Evolutionary conservation across 2,113 vertebrate genomes (phyloP).

Genomic region (Urocolius indicus): DNA sequence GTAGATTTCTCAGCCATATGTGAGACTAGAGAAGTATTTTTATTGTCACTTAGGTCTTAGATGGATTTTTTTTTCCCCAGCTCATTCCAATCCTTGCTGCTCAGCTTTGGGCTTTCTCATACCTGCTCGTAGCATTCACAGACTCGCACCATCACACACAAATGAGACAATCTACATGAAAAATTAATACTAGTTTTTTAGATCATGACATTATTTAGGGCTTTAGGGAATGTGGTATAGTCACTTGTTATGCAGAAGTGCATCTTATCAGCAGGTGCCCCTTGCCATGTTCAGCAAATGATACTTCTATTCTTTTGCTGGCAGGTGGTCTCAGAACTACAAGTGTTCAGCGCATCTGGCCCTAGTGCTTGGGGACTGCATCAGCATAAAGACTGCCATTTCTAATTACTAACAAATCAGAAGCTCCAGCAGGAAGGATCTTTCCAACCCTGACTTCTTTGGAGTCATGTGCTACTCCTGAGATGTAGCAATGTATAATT

Average conservation of each 20-base stretch:
- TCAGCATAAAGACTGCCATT: slow-evolving; percentile 34
- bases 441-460: background rate
- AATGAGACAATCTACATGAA: slow-evolving; percentile 44
- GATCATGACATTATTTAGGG: slow-evolving; percentile 40
- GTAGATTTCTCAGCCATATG: background rate
- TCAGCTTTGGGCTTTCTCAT: background rate
- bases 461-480: background rate
- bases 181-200: slow-evolving; percentile 44
- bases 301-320: slow-evolving; percentile 7
- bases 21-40: background rate
- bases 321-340: slow-evolving; percentile 69
- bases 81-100: background rate
- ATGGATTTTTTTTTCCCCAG: background rate
- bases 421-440: background rate
- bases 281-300: slow-evolving; percentile 66
- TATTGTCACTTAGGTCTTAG: background rate
- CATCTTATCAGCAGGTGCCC: slow-evolving; percentile 40
- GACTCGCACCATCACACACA: slow-evolving; percentile 6
- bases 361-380: background rate
- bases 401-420: slow-evolving; percentile 48
- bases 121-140: background rate
- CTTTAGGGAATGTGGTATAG: slow-evolving; percentile 20
- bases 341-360: slow-evolving; percentile 38
- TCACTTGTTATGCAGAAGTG: slow-evolving; percentile 49
- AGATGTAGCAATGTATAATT: background rate